phyloP scores from a whole-genome alignment of 2,113 vertebrate species.

The Rostratula benghalensis region DNA sequence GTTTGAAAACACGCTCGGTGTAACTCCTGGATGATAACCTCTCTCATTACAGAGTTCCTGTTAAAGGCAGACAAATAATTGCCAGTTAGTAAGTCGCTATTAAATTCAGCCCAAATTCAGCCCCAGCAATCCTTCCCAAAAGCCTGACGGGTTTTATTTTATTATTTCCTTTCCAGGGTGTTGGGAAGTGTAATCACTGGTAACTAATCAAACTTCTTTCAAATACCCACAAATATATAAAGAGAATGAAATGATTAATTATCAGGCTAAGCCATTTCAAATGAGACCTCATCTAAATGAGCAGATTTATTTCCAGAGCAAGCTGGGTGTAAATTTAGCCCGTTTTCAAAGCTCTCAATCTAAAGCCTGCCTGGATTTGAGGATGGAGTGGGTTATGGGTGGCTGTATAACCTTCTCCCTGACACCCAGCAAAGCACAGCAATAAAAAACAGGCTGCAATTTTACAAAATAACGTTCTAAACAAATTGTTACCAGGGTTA shows the following conservation, averaged over 20 bases:
- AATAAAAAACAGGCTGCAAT: not conserved
- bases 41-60: constrained; percentile 7
- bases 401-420: constrained; percentile 16
- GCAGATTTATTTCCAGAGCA: constrained; percentile 72
- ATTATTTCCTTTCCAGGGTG: constrained; percentile 64
- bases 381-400: constrained; percentile 17
- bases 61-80: constrained; percentile 50
- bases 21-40: constrained; percentile 8
- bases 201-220: constrained; percentile 76
- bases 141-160: constrained; percentile 61
- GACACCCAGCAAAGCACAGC: not conserved
- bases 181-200: constrained; percentile 67
- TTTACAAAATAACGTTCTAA: not conserved
- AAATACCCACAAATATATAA: constrained; percentile 71
- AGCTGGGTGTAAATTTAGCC: constrained; percentile 69
- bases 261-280: constrained; percentile 68
- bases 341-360: constrained; percentile 56
- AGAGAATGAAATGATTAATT: constrained; percentile 74
- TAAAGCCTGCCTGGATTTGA: constrained; percentile 31
- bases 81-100: not conserved
- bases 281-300: constrained; percentile 74
- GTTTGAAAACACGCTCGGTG: not conserved
- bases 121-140: constrained; percentile 37
- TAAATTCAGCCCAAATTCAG: constrained; percentile 47
- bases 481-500: not conserved